Base-by-base conservation (phyloP, 2,797 vertebrate species). In the Aplochiton taeniatus region DNA sequence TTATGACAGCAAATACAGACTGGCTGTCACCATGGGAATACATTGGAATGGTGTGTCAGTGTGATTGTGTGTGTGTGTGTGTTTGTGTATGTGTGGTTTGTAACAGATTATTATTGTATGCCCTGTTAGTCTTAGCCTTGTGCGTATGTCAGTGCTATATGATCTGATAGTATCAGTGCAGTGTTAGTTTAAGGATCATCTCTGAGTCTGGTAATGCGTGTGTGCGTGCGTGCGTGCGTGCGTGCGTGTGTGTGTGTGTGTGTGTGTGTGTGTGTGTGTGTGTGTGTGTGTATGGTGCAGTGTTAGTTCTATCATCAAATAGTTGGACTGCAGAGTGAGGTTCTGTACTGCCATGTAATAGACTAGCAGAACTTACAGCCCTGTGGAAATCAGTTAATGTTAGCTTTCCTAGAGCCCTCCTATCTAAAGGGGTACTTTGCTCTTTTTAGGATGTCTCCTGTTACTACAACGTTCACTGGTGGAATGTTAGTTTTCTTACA, bases 1-100 rank as follows among this genome's bases (percentile, higher is more conserved):
- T 47, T 61, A 45, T 50, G 20, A 61, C 31, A 50, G 47, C 10
- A 47, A 20, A 61, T 61, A 48, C 45, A 45, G 31, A 47, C 59
- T 48, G 48, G 59, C n/a, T 45, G 48, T 47, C 18, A 60, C 44
- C 18, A 5, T 18, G 43, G 47, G 47, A 60, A 60, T 43, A 31
- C 31, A 31, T 2, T 2, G 31, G 31, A 31, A 31, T 31, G 31
- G 31, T 31, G 31, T 31, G 31, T 31, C 31, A 3, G 31, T 31
- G 17, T 45, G 44, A 44, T 44, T 43, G 44, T 14, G 48, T 17
- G 48, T 61, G 59, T 41, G 46, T 61, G 16, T 61, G 47, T 63
- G 48, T 50, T 7, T 16, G 16, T 52, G 16, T 54, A 55, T 68
- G 31, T 31, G 31, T 31, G 31, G 47, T 55, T 16, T 60, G 17